Evolutionary conservation across 2,113 vertebrate genomes (phyloP), one percentile per base, ranked within the genome.

Genomic region (Laticauda colubrina): DNA sequence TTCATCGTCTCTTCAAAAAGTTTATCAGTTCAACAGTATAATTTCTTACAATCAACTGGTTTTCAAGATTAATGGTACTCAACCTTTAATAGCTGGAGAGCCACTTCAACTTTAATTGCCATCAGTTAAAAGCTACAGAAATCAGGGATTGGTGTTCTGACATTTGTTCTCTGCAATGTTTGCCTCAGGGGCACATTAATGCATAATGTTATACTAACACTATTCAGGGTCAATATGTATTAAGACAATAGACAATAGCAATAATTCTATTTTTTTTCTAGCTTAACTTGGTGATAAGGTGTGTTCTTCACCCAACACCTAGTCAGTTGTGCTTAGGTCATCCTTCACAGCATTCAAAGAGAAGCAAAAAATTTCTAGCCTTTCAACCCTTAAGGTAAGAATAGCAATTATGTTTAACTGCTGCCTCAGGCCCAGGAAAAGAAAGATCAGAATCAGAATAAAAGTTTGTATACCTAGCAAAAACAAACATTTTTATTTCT

Each of bases 21-120:
- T 2, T 91, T 92, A 64, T 94, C 57, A 89, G 75, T 95, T 92
- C 89, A 93, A 56, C 93, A 59, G 5, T 88, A 54, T 85, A 69
- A 89, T 94, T 43, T 94, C 53, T 5, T 18, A 89, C 88, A 23
- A 93, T 89, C 95, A 93, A 86, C 53, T 75, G 93, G n/a, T 88
- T 61, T 0, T 95, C 93, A 56, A 39, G 51, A 95, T 96, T 93
- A 94, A 51, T 39, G 12, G 48, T 29, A 88, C 85, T 91, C 61
- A 95, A 93, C 1, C 0, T 95, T 69, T 93, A 91, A 93, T 51
- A 95, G n/a, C 4, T 51, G 88, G 53, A 93, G 96, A 95, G 51
- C 3, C 26, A 56, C 85, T 93, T 92, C 51, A 87, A 54, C 94
- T 55, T 15, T n/a, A 94, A 39, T 81, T 26, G 45, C 88, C 88